Percentiles rank a stretch among this genome's conserved stretches.
phyloP scores from a whole-genome alignment of 2,888 invertebrate species.

The Dryococelus australis region DNA sequence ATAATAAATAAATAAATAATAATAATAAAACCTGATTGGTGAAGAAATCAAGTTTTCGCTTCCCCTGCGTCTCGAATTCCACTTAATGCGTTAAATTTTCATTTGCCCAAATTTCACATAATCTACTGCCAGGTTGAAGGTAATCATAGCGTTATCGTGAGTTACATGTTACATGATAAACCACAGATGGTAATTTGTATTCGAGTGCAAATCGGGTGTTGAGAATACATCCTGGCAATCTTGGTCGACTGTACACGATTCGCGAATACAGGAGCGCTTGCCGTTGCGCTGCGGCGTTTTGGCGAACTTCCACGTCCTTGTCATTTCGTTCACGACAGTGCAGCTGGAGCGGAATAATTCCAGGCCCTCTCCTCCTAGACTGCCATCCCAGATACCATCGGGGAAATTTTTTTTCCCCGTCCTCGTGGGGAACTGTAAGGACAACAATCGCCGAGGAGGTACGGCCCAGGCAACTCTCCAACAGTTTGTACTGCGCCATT shows the following conservation, averaged over 20 bases:
- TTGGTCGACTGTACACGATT: not conserved
- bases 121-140: too few species aligned
- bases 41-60: too few species aligned
- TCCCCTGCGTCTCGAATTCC: too few species aligned
- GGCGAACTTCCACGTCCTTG: not conserved
- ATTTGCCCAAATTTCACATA: too few species aligned
- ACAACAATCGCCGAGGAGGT: not conserved
- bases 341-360: constrained; percentile 6
- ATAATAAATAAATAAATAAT: too few species aligned
- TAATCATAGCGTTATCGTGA: too few species aligned
- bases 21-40: too few species aligned
- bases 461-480: not conserved
- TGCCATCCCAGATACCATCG: not conserved
- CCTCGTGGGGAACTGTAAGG: not conserved
- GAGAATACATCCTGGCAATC: not conserved
- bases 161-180: too few species aligned
- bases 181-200: not conserved
- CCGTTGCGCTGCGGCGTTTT: not conserved
- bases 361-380: not conserved
- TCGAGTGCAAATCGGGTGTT: not conserved
- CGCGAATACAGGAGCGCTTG: too few species aligned
- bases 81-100: too few species aligned
- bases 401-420: not conserved
- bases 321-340: not conserved
- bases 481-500: not conserved